phyloP scores from a whole-genome alignment of 2,797 vertebrate species.

The Coregonus ussuriensis region DNA sequence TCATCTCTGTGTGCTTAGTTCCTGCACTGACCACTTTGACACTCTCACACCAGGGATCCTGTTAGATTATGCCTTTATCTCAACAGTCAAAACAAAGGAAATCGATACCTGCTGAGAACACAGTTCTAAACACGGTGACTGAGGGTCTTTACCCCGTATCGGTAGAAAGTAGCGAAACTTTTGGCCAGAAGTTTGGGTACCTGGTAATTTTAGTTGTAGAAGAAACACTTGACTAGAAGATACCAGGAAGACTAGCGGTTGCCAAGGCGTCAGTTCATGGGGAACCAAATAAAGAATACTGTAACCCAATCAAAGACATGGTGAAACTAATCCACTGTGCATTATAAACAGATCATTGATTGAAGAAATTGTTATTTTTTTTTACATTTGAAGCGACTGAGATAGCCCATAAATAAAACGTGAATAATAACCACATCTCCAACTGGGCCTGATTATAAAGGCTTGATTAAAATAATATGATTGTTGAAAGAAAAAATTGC shows the following conservation, averaged over 20 bases:
- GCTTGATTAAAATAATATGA: not conserved
- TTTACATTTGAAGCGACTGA: not conserved
- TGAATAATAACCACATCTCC: constrained; percentile 1
- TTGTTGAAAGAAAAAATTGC: not conserved
- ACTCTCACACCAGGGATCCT: not conserved
- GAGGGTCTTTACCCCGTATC: not conserved
- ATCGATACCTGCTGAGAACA: constrained; percentile 1
- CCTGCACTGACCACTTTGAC: not conserved
- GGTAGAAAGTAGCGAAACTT: not conserved
- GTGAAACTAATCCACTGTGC: not conserved
- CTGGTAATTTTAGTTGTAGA: not conserved
- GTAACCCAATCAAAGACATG: constrained; percentile 1
- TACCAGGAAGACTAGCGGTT: not conserved
- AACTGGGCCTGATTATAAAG: not conserved
- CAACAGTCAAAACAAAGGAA: not conserved
- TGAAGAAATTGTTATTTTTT: not conserved
- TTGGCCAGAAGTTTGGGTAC: not conserved
- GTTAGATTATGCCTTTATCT: not conserved
- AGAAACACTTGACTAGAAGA: not conserved
- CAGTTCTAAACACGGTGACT: not conserved
- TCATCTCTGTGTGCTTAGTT: not conserved
- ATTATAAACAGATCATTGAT: not conserved
- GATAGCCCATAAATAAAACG: not conserved
- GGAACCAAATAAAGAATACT: not conserved
- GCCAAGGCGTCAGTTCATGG: too few relatives aligned